Percentiles rank a stretch among this genome's conserved stretches.
Evolutionary conservation across 2,888 invertebrate genomes (phyloP).

Genomic region (Argyresthia albistria): DNA sequence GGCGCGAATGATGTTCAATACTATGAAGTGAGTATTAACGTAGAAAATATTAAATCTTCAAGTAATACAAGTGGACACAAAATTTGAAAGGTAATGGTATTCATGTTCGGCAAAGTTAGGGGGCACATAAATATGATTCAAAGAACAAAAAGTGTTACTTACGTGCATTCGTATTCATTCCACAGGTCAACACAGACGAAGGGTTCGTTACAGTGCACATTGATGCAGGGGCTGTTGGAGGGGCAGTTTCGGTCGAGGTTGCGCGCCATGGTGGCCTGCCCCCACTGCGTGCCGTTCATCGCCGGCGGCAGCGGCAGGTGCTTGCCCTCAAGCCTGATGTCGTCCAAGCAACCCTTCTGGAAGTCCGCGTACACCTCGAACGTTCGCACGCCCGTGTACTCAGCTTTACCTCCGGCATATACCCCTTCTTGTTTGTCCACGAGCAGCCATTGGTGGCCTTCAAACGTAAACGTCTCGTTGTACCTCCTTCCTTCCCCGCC

Average conservation of each 20-base stretch:
- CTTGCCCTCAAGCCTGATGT: constrained; percentile 90
- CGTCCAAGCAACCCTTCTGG: constrained; percentile 86
- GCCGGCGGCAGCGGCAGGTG: constrained; percentile 95
- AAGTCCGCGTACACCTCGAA: constrained; percentile 96
- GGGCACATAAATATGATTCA: not conserved
- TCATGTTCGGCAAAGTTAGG: not conserved
- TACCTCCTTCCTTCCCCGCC: constrained; percentile 95
- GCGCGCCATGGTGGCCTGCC: constrained; percentile 94
- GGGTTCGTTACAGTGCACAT: constrained; percentile 93
- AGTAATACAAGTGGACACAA: not conserved
- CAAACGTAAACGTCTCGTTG: constrained; percentile 92
- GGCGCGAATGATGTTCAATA: too few relatives aligned
- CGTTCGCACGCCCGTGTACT: constrained; percentile 93
- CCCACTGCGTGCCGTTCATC: constrained; percentile 96
- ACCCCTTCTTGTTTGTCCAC: constrained; percentile 96
- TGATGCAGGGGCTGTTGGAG: constrained; percentile 95
- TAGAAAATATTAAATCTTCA: not conserved
- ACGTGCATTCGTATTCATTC: constrained; percentile 99
- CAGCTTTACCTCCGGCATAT: constrained; percentile 95
- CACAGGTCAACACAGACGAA: constrained; percentile 97
- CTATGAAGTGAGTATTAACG: not conserved
- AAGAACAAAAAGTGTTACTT: constrained; percentile 54
- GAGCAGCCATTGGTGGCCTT: constrained; percentile 92
- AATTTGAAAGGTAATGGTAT: not conserved
- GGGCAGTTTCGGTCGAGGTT: constrained; percentile 94